phyloP scores from a whole-genome alignment of 1,140 invertebrate species.

The Popillia japonica region DNA sequence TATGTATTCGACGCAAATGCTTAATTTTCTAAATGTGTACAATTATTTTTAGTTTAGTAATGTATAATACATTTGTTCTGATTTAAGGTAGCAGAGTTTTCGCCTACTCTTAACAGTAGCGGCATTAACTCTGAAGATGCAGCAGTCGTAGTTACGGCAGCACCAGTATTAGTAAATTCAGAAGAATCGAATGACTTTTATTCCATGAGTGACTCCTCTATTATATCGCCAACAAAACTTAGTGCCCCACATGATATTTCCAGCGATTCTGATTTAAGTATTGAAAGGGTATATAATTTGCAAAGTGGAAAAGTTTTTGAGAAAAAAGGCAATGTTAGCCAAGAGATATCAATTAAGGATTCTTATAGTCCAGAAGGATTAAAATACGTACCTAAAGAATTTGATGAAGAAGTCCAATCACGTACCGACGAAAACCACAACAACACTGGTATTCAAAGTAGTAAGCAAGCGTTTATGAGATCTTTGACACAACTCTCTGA shows the following conservation, averaged over 20 bases:
- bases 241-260: constrained; percentile 44
- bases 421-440: constrained; percentile 43
- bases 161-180: constrained; percentile 34
- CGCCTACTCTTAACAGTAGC: neutral
- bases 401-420: constrained; percentile 15
- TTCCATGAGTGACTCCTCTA: constrained; percentile 27
- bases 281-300: constrained; percentile 52
- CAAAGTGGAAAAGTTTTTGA: constrained; percentile 42
- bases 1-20: too few relatives aligned
- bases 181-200: constrained; percentile 16
- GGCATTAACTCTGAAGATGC: constrained; percentile 18
- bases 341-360: constrained; percentile 27
- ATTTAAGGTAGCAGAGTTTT: neutral
- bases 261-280: constrained; percentile 54
- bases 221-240: neutral
- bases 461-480: constrained; percentile 38
- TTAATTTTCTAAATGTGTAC: too few relatives aligned
- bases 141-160: constrained; percentile 29
- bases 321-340: constrained; percentile 42
- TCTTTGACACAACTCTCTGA: constrained; percentile 34
- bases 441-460: neutral
- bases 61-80: too few relatives aligned
- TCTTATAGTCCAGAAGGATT: constrained; percentile 40
- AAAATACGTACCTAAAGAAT: constrained; percentile 36
- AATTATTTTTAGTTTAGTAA: too few relatives aligned